phyloP scores from a whole-genome alignment of 1,140 invertebrate species.

The Heliconius eleuchia region DNA sequence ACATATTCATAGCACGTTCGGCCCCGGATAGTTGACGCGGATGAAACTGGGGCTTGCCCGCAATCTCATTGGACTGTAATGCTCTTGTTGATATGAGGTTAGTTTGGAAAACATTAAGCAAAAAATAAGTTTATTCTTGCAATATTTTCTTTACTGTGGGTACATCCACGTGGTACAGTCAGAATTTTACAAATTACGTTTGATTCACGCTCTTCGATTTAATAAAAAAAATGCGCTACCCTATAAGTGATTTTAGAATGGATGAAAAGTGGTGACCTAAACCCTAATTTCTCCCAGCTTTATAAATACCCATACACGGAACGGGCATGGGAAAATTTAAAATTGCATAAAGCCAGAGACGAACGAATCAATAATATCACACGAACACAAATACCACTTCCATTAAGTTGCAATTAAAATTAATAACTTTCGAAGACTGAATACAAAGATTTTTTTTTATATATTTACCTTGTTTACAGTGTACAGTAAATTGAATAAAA shows the following conservation, averaged over 20 bases:
- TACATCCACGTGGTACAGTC: neutral
- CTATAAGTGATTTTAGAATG: too few relatives aligned
- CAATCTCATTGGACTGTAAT: conserved; percentile 33
- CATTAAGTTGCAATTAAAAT: neutral
- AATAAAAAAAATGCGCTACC: too few relatives aligned
- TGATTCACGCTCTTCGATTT: too few relatives aligned
- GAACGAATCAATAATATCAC: neutral
- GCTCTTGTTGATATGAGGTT: conserved; percentile 23
- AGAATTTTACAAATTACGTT: too few relatives aligned
- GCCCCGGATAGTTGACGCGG: conserved; percentile 21
- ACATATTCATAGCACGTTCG: conserved; percentile 25
- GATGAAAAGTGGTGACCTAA: neutral
- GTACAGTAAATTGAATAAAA: conserved; percentile 25
- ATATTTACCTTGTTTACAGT: neutral
- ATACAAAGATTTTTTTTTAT: too few relatives aligned
- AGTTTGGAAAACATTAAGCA: neutral
- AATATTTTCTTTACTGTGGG: neutral
- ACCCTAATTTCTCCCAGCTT: neutral
- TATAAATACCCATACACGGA: neutral
- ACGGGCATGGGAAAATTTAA: neutral
- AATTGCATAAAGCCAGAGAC: neutral
- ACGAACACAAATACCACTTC: neutral
- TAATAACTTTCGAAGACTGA: neutral
- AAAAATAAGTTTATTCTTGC: neutral
- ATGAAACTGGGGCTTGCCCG: conserved; percentile 24